Percentiles rank a stretch among this genome's conserved stretches.
Evolutionary conservation across 2,113 vertebrate genomes (phyloP).

Genomic region (Chaetops frenatus): DNA sequence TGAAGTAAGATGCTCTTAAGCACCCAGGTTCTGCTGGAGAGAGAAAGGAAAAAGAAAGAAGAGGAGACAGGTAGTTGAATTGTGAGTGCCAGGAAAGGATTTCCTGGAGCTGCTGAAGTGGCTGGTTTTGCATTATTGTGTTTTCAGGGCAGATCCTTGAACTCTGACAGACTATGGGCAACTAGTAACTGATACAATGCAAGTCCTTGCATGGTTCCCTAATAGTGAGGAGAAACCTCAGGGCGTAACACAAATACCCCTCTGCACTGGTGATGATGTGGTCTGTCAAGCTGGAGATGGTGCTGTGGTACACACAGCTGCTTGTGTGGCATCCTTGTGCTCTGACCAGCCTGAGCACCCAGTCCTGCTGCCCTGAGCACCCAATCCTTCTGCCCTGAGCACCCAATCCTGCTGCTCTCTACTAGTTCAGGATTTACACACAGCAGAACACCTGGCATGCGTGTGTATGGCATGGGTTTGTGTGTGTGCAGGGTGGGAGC

Average conservation of each 20-base stretch:
- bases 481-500: background rate
- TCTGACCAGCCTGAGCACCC: background rate
- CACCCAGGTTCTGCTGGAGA: background rate
- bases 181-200: background rate
- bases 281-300: background rate
- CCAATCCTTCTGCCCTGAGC: too few species aligned
- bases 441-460: background rate
- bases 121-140: background rate
- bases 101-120: background rate
- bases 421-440: background rate
- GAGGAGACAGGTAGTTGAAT: background rate
- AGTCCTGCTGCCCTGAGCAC: background rate
- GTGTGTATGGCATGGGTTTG: rapidly evolving
- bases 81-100: background rate
- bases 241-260: background rate
- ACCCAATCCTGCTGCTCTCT: background rate
- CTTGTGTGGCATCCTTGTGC: background rate
- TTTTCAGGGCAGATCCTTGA: background rate
- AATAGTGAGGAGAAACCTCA: background rate
- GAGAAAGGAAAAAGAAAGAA: background rate
- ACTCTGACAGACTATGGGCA: background rate
- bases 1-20: background rate
- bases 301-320: background rate
- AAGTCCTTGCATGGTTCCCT: background rate
- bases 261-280: background rate